A percentile compares a stretch with the other conserved stretches of the same genome.
Evolutionary conservation across 1,140 invertebrate genomes (phyloP).

Genomic region (Saxidomus purpurata): DNA sequence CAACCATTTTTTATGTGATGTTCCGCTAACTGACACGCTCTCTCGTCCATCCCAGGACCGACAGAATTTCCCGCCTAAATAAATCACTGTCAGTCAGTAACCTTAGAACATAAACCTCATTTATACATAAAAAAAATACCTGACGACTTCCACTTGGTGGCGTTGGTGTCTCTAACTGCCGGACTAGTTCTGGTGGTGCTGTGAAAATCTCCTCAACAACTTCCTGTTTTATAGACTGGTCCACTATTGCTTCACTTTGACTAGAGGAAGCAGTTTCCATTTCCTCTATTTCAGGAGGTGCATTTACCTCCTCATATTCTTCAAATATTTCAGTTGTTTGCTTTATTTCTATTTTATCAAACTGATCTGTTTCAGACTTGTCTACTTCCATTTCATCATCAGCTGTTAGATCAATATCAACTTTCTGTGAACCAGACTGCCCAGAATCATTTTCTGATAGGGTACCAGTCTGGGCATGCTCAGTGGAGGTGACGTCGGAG

Average conservation of each 20-base stretch:
- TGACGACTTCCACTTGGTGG: background rate
- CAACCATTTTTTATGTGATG: too few species aligned
- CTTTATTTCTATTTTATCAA: background rate
- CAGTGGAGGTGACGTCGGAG: slow-evolving; percentile 23
- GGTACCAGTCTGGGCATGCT: background rate
- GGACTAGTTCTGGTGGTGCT: slow-evolving; percentile 35
- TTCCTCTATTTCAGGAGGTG: slow-evolving; percentile 52
- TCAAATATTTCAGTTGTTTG: slow-evolving; percentile 45
- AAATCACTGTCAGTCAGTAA: too few species aligned
- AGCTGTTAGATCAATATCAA: slow-evolving; percentile 13
- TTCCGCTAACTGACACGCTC: too few species aligned
- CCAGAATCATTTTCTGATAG: background rate
- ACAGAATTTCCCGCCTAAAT: too few species aligned
- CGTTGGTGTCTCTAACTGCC: background rate
- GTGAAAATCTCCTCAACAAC: slow-evolving; percentile 1
- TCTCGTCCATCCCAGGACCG: too few species aligned
- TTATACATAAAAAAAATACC: too few species aligned
- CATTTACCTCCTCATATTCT: slow-evolving; percentile 48
- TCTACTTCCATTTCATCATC: slow-evolving; percentile 46
- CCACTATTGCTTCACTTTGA: background rate
- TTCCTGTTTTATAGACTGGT: slow-evolving; percentile 55
- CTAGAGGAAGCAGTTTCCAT: background rate
- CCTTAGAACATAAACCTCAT: too few species aligned
- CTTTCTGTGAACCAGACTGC: background rate
- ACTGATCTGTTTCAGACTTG: slow-evolving; percentile 8